Base-by-base conservation (phyloP, 2,888 invertebrate genomes). In the Oscheius sp. region DNA sequence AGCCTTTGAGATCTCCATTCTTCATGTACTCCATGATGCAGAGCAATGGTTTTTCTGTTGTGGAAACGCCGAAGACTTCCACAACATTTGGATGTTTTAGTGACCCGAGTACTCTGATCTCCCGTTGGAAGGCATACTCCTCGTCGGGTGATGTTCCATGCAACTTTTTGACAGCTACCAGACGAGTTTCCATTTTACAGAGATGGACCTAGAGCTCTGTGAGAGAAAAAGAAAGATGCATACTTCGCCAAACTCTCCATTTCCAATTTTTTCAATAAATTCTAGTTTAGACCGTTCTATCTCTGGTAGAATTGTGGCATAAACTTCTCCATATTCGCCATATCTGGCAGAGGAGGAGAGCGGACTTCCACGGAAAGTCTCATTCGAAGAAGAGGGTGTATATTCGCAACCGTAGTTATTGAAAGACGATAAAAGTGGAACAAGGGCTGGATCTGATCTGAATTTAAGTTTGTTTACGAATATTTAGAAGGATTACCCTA, bases 21-120 rank as follows among this genome's bases (percentile, higher is more conserved):
- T 93, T 92, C 86, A 93, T 92, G 87, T 93, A 93, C 88, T 94
- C 94, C 82, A 93, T 91, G n/a, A 94, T 91, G 80, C 93, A 92
- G 87, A 93, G 92, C 84, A 93, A 91, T 5, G 94, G 79, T 33
- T 72, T 72, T 10, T 79, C 68, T 0, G 71, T 71, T 0, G 77
- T 72, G 17, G 75, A 81, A 0, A 80, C 76, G 17, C 82, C 84
- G 33, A 84, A 73, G 10, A 84, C 77, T 71, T 80, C 77, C 0
- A 84, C 76, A 10, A 84, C 78, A 69, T 83, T 83, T 25, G 79
- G 79, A 68, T 84, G 84, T 55, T 79, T 75, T 39, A 84, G 53
- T 5, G 78, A 68, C 33, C 79, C 76, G 1, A 80, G 69, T 34
- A 78, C 76, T 17, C 80, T 68, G 6, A 82, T 81, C 71, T 83